These are phyloP conservation scores for Buathra laborator DNA, from an alignment of 2,888 invertebrate genomes.

Conservation along the genomic window DNA sequence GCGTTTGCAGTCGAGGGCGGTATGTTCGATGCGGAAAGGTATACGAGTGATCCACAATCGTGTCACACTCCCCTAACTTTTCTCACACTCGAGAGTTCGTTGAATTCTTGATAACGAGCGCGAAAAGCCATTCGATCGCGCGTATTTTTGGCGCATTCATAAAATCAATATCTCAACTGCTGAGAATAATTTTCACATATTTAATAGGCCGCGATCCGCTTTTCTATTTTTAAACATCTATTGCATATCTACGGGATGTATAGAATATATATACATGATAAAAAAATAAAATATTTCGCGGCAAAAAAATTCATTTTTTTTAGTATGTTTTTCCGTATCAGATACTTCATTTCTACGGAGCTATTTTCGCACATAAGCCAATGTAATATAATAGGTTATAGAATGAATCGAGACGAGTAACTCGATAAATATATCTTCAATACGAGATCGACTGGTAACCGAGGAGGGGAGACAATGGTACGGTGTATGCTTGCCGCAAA, in stretches of 20 bases:
- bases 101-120: constrained; percentile 15
- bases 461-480: constrained; percentile 24
- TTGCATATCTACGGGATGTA: too few species aligned
- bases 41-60: constrained; percentile 9
- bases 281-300: too few species aligned
- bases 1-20: constrained; percentile 4
- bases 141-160: neutral
- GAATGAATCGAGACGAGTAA: constrained; percentile 43
- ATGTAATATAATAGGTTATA: constrained; percentile 18
- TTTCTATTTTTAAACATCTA: too few species aligned
- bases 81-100: constrained; percentile 6
- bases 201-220: too few species aligned
- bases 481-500: constrained; percentile 42
- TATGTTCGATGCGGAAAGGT: neutral
- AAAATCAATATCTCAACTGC: constrained; percentile 15
- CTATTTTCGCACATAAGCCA: too few species aligned
- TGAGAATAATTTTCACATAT: neutral
- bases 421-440: constrained; percentile 54
- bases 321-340: too few species aligned
- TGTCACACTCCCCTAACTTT: neutral
- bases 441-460: constrained; percentile 43
- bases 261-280: too few species aligned
- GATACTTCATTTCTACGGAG: too few species aligned
- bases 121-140: constrained; percentile 4
- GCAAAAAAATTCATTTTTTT: too few species aligned